Base-by-base conservation (phyloP, 2,113 vertebrate species). In the Brachirus orientalis region DNA sequence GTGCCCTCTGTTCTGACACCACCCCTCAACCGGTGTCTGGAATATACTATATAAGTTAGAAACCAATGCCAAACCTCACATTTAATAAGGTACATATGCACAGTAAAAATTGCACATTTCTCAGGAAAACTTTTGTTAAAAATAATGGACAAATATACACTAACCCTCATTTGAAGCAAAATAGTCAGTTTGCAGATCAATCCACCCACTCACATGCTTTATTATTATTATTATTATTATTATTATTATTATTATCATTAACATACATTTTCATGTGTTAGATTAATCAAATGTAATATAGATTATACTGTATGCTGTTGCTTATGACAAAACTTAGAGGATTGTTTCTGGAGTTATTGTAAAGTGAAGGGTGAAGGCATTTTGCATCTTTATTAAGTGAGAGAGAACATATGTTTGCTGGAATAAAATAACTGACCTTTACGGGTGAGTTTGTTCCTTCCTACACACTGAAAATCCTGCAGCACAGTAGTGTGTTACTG, bases 351-450 rank as follows among this genome's bases (percentile, higher is more conserved):
- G 16, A 67, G 13, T 52, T 8, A 46, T 58, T 60, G 61, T 14
- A 20, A n/a, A n/a, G n/a, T n/a, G n/a, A n/a, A n/a, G n/a, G n/a
- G n/a, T n/a, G n/a, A n/a, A n/a, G n/a, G n/a, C 55, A 12, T 40
- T 69, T 20, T 64, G 18, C 35, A n/a, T 50, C 48, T 38, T 65
- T 14, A 17, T 33, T 10, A 52, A 33, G 11, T 57, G 47, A 46
- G 17, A 72, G 8, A 46, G 33, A 63, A 72, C 72, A 33, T 4
- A 9, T 65, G 46, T 77, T 65, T 75, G 6, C 36, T 60, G 60
- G 37, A 81, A 76, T 85, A 78, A 69, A 78, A 55, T 0, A 4
- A 45, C 17, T 71, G 52, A 65, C 10, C 50, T 81, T 65, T 58
- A 12, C 33, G 44, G 10, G 3, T 43, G 10, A 47, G 10, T 50